phyloP scores from a whole-genome alignment of 2,888 invertebrate species.

The Pheosia tremula region DNA sequence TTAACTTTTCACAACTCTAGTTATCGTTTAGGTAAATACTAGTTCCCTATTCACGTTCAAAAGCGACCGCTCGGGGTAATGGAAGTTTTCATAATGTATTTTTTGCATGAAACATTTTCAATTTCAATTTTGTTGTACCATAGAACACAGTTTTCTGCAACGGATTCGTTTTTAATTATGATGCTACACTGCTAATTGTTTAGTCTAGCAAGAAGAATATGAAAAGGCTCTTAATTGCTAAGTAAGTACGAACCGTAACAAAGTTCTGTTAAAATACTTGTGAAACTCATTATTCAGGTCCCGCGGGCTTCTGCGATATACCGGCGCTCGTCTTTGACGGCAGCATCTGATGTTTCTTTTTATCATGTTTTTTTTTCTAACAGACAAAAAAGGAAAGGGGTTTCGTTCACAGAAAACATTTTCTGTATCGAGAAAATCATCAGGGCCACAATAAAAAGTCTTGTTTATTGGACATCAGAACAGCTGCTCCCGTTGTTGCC shows the following conservation, averaged over 20 bases:
- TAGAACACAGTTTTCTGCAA: slow-evolving; percentile 24
- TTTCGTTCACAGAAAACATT: slow-evolving; percentile 31
- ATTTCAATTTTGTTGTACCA: slow-evolving; percentile 18
- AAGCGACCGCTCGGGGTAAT: slow-evolving; percentile 8
- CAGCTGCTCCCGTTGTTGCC: slow-evolving; percentile 31
- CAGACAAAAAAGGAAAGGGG: slow-evolving; percentile 32
- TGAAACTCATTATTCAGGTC: slow-evolving; percentile 58
- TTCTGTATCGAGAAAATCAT: slow-evolving; percentile 30
- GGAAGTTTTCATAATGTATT: neutral
- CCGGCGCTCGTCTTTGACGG: slow-evolving; percentile 45
- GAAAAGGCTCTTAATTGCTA: slow-evolving; percentile 55
- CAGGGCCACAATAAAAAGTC: slow-evolving; percentile 26
- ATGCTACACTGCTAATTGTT: slow-evolving; percentile 45
- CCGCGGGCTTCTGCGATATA: slow-evolving; percentile 40
- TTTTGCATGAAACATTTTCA: neutral
- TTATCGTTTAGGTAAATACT: slow-evolving; percentile 17
- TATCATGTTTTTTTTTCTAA: slow-evolving; percentile 33
- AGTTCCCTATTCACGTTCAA: slow-evolving; percentile 21
- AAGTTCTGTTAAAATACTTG: slow-evolving; percentile 59
- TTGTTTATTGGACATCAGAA: slow-evolving; percentile 41
- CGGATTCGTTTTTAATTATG: slow-evolving; percentile 35
- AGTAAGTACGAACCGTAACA: slow-evolving; percentile 53
- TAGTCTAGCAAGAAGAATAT: slow-evolving; percentile 49
- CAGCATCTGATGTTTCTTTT: slow-evolving; percentile 46
- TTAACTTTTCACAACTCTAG: slow-evolving; percentile 22